Percentiles rank a stretch among this genome's conserved stretches.
phyloP scores from a whole-genome alignment of 2,797 vertebrate species.

The Esox lucius region DNA sequence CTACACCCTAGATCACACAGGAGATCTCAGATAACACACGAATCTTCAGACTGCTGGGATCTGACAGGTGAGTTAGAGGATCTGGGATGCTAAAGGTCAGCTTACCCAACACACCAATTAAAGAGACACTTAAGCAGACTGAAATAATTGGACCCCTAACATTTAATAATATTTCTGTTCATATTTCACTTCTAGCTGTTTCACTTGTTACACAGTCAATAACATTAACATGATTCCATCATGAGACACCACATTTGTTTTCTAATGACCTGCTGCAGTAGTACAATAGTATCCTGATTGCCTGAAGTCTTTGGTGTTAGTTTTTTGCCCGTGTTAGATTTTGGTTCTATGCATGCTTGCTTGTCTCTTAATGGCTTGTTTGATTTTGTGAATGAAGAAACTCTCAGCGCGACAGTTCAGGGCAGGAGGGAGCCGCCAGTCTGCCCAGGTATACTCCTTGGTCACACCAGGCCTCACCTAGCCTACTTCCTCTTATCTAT shows the following conservation, averaged over 20 bases:
- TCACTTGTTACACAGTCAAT: neutral
- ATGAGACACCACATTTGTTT: conserved; percentile 1
- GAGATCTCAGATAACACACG: conserved; percentile 97
- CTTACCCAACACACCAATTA: neutral
- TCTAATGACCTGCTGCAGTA: neutral
- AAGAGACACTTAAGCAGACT: neutral
- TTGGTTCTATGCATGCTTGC: conserved; percentile 15
- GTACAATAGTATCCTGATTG: neutral
- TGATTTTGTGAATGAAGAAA: conserved; percentile 66
- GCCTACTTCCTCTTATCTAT: conserved; percentile 41
- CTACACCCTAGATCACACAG: conserved; percentile 88
- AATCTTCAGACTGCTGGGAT: conserved; percentile 97
- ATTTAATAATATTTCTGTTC: neutral
- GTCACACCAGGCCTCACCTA: conserved; percentile 6
- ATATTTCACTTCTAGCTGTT: neutral
- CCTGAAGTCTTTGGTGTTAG: neutral
- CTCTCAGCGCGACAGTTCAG: conserved; percentile 37
- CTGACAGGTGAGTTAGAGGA: conserved; percentile 85
- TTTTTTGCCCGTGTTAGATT: conserved; percentile 12
- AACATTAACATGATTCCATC: neutral
- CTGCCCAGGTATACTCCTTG: conserved; percentile 64
- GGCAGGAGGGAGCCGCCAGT: conserved; percentile 44
- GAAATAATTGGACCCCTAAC: neutral
- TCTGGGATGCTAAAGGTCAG: no score
- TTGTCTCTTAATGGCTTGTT: conserved; percentile 52